Conservation (phyloP, 2,113 vertebrate species). For the Mixornis gularis region DNA sequence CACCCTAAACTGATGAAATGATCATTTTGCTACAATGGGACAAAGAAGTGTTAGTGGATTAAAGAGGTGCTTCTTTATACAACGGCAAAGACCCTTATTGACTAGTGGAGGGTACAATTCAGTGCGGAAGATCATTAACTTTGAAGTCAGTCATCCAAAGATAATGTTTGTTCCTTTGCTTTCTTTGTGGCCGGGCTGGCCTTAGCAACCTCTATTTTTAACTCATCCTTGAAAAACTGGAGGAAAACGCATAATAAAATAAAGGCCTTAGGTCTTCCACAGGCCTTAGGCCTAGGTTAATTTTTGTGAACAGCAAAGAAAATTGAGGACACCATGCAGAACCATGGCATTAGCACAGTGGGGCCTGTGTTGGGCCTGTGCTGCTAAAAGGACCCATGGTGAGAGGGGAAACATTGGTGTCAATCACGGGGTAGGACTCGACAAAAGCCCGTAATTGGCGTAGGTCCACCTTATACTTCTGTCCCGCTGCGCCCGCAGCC, state of each 20-base stretch:
- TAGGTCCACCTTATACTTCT: constrained; percentile 85
- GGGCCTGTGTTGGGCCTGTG: constrained; percentile 80
- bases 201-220: constrained; percentile 80
- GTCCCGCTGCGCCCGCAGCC: constrained; percentile 76
- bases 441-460: constrained; percentile 87
- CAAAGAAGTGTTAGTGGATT: constrained; percentile 83
- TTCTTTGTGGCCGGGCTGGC: constrained; percentile 75
- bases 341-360: constrained; percentile 78
- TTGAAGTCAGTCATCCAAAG: constrained; percentile 85
- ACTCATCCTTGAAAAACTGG: constrained; percentile 73
- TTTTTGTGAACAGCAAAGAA: constrained; percentile 77
- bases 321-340: constrained; percentile 76
- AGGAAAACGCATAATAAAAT: constrained; percentile 72
- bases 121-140: constrained; percentile 84
- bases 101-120: constrained; percentile 76
- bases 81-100: constrained; percentile 74
- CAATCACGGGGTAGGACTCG: constrained; percentile 77
- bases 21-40: constrained; percentile 84
- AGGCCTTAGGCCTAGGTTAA: constrained; percentile 73
- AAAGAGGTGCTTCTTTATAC: constrained; percentile 80
- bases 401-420: constrained; percentile 85
- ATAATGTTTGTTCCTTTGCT: constrained; percentile 81
- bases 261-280: constrained; percentile 73
- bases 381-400: constrained; percentile 81
- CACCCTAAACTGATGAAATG: constrained; percentile 83